Conservation (phyloP, 1,140 invertebrate species). For the Drosophila bocki region DNA sequence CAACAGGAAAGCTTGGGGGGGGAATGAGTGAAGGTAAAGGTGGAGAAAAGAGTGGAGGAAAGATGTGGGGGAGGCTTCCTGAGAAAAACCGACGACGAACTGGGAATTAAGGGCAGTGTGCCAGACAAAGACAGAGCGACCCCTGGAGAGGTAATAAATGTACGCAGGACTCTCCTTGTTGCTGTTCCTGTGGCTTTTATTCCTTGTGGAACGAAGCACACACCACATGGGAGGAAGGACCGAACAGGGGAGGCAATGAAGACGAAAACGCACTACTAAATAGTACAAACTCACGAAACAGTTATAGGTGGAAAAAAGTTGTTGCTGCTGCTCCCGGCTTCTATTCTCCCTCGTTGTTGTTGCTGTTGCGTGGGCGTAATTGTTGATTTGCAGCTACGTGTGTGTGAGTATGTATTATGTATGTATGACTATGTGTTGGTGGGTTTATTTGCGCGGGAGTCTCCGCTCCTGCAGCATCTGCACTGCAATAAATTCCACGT, state of each 20-base stretch:
- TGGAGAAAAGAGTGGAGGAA: constrained; percentile 1
- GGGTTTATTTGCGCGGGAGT: constrained; percentile 16
- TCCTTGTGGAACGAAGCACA: constrained; percentile 23
- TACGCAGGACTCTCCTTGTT: constrained; percentile 36
- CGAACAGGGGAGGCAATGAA: constrained; percentile 24
- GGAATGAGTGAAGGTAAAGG: not conserved
- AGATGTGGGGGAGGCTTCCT: constrained; percentile 2
- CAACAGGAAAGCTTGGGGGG: constrained; percentile 15
- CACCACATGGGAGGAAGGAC: constrained; percentile 19
- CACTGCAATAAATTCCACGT: not conserved
- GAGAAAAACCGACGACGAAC: constrained; percentile 15
- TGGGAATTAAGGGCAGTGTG: constrained; percentile 10
- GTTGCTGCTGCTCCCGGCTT: constrained; percentile 39
- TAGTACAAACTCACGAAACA: constrained; percentile 53
- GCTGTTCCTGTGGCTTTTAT: constrained; percentile 42
- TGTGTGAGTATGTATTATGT: not conserved
- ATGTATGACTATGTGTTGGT: not conserved
- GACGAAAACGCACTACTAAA: constrained; percentile 35
- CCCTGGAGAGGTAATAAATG: constrained; percentile 31
- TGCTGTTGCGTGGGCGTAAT: constrained; percentile 42
- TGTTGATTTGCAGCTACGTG: constrained; percentile 24
- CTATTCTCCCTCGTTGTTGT: constrained; percentile 13
- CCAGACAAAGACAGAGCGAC: constrained; percentile 10
- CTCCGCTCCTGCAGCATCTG: constrained; percentile 33
- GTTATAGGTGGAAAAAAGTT: constrained; percentile 41